Conservation (phyloP, 2,113 vertebrate genomes). For the Gasterosteus nipponicus region DNA sequence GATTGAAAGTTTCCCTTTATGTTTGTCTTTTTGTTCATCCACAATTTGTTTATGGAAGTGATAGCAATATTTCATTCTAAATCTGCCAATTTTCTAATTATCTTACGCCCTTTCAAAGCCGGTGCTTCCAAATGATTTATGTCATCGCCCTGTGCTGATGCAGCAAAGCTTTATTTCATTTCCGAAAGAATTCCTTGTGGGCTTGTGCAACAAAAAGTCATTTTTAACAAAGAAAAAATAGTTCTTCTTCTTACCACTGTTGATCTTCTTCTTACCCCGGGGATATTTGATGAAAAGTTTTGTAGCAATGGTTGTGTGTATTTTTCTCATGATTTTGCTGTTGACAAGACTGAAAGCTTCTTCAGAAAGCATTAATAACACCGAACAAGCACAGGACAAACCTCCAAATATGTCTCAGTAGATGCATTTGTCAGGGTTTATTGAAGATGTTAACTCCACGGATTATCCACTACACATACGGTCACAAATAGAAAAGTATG, state of each 20-base stretch:
- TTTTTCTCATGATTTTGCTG: constrained; percentile 35
- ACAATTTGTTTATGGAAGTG: background rate
- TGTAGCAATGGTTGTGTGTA: constrained; percentile 17
- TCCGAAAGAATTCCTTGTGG: constrained; percentile 29
- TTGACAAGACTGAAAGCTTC: constrained; percentile 23
- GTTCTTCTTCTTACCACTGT: constrained; percentile 14
- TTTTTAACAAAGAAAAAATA: constrained; percentile 39
- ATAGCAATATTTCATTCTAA: background rate
- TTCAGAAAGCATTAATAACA: constrained; percentile 6
- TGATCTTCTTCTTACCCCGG: constrained; percentile 37
- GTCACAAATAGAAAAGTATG: background rate
- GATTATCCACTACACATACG: background rate
- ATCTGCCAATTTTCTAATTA: background rate
- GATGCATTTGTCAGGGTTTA: constrained; percentile 19
- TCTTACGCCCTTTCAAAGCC: background rate
- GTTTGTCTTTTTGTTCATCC: background rate
- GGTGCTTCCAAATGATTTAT: constrained; percentile 31
- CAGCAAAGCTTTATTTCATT: constrained; percentile 23
- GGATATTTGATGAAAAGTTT: constrained; percentile 41
- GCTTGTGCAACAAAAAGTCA: constrained; percentile 28
- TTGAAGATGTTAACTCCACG: background rate
- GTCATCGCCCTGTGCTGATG: background rate
- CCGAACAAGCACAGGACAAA: background rate
- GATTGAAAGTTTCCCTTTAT: background rate
- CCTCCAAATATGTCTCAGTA: background rate